These are phyloP conservation scores for Andrena minutula DNA, from an alignment of 2,888 invertebrate genomes.

Conservation along the genomic window DNA sequence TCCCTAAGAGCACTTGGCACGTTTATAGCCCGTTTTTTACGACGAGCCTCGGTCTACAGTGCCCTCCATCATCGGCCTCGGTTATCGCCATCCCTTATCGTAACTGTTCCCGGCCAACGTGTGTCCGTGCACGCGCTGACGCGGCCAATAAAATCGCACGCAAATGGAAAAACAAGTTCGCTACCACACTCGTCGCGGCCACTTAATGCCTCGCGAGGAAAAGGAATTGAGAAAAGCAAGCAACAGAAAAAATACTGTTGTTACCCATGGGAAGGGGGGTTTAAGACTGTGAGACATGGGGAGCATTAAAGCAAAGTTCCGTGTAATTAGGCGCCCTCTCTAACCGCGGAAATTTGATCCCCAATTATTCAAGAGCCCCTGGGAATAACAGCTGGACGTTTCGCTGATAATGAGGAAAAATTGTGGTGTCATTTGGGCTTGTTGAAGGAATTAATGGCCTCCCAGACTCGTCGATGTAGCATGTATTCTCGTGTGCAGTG, in stretches of 20 bases:
- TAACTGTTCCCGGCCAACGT: conserved; percentile 32
- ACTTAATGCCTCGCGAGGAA: background rate
- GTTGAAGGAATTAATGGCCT: conserved; percentile 3
- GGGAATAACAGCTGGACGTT: background rate
- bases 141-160: conserved; percentile 33
- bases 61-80: conserved; percentile 67
- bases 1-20: conserved; percentile 63
- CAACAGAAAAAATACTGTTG: conserved; percentile 24
- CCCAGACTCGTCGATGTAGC: background rate
- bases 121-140: conserved; percentile 7
- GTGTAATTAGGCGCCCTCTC: conserved; percentile 9
- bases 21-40: conserved; percentile 69
- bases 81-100: conserved; percentile 62
- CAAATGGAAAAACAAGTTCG: conserved; percentile 29
- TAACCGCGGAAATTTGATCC: conserved; percentile 1
- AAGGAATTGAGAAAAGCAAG: conserved; percentile 5
- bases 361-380: background rate
- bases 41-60: conserved; percentile 59
- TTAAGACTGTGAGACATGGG: conserved; percentile 5
- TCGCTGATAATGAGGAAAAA: conserved; percentile 1
- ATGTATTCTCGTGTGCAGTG: background rate
- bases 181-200: background rate
- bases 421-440: background rate
- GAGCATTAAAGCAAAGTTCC: background rate
- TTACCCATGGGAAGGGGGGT: background rate